Percentiles rank a stretch among this genome's conserved stretches.
These are phyloP conservation scores for Ifrita kowaldi DNA, from an alignment of 2,113 vertebrate species.

Conservation along the genomic window DNA sequence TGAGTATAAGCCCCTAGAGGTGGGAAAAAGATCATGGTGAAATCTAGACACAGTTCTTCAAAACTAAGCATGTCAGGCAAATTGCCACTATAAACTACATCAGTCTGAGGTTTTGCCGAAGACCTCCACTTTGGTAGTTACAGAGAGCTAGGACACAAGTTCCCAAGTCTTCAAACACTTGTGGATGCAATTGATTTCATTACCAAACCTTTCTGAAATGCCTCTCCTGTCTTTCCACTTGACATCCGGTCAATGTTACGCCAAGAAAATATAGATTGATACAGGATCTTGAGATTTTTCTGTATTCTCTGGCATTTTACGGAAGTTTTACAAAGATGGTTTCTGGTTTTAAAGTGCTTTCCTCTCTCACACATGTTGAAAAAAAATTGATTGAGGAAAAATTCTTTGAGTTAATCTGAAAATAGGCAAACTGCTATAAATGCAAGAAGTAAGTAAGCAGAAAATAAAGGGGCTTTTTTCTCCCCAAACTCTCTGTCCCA, in stretches of 20 bases:
- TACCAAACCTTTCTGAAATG: neutral
- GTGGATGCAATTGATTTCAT: neutral
- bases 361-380: neutral
- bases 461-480: neutral
- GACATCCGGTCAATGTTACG: neutral
- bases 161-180: neutral
- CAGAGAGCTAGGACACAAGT: neutral
- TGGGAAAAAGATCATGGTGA: neutral
- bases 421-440: neutral
- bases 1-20: neutral
- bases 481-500: neutral
- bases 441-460: neutral
- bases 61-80: neutral
- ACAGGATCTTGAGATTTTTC: neutral
- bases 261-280: neutral
- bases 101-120: neutral
- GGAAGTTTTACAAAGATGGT: neutral
- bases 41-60: neutral
- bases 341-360: neutral
- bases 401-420: neutral
- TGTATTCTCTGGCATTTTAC: neutral
- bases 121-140: neutral
- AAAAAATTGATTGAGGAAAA: neutral
- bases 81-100: neutral
- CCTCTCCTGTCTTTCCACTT: neutral